phyloP scores from a whole-genome alignment of 2,797 vertebrate genomes.

The Chloroceryle inda region DNA sequence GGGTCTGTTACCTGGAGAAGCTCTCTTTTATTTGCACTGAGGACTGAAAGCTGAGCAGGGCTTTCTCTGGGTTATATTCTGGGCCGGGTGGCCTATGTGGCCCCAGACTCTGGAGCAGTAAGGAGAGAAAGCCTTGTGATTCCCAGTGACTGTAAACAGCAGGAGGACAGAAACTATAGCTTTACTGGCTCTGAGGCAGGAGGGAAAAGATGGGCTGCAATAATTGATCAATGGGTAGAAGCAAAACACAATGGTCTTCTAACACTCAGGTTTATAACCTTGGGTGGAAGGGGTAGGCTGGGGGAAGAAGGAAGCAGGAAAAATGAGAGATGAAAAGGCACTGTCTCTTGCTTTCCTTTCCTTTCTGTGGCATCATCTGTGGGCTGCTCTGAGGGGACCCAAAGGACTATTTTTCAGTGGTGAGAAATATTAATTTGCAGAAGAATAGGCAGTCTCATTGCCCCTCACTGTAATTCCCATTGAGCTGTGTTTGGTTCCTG shows the following conservation, averaged over 20 bases:
- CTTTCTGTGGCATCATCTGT: not conserved
- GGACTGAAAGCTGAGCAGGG: not conserved
- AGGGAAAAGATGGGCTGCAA: not conserved
- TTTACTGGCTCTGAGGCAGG: not conserved
- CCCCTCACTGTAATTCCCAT: not conserved
- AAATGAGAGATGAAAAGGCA: not conserved
- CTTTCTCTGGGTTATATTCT: not conserved
- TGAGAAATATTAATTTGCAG: not conserved
- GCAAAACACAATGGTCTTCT: not conserved
- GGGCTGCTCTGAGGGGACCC: not conserved
- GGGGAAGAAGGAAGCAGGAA: not conserved
- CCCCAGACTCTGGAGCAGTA: not conserved
- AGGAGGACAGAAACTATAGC: not conserved
- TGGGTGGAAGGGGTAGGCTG: not conserved
- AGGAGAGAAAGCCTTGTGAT: not conserved
- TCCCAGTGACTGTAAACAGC: not conserved
- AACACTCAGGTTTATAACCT: not conserved
- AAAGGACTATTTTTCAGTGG: not conserved
- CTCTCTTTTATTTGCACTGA: not conserved
- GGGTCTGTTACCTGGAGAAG: not conserved
- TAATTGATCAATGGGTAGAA: not conserved
- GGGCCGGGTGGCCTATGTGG: not conserved
- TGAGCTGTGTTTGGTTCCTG: accelerated
- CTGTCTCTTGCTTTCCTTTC: not conserved
- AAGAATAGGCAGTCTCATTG: not conserved